Base-by-base conservation (phyloP, 2,113 vertebrate species). In the Corvus moneduloides region DNA sequence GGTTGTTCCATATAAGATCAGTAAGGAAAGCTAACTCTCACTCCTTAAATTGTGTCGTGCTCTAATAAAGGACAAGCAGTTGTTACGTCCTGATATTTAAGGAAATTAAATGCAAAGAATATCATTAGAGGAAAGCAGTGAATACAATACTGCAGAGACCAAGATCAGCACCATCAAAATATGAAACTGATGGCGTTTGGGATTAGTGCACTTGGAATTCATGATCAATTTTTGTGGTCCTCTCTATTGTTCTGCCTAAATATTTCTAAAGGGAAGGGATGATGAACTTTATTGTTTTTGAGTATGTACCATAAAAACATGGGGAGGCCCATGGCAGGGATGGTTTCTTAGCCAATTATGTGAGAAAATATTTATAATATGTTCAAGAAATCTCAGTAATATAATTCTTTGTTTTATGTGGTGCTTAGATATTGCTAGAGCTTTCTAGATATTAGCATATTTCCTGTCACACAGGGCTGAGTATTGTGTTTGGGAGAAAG, bases 301-400 rank as follows among this genome's bases (percentile, higher is more conserved):
- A 62, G 16, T 23, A 15, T 17, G 11, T 54, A 64, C 17, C 30
- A 67, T 19, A 39, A 37, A 67, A 55, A 88, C 52, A 30, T 4
- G 27, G 24, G 14, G 12, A 80, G 9, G 2, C 15, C 41, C 0
- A 1, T 32, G 21, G 4, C 16, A 62, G 37, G 44, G 32, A 24
- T 6, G 4, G 6, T 73, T 79, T 77, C 46, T 74, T 85, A 89
- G 20, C 21, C 54, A 89, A 6, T 56, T 44, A 28, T 3, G 2
- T 59, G 27, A 32, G 9, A 74, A 80, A 71, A 48, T 78, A 68
- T 61, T 84, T 8, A 16, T 13, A 76, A 39, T 27, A 24, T 13
- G 13, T 59, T 75, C 22, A 61, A 15, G 55, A 87, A 74, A 33
- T 55, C 16, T 49, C 30, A 67, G 13, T 52, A 51, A 33, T 49